Percentiles rank a stretch among this genome's conserved stretches.
Conservation (phyloP, 2,113 vertebrate genomes). For the Piprites chloris region DNA sequence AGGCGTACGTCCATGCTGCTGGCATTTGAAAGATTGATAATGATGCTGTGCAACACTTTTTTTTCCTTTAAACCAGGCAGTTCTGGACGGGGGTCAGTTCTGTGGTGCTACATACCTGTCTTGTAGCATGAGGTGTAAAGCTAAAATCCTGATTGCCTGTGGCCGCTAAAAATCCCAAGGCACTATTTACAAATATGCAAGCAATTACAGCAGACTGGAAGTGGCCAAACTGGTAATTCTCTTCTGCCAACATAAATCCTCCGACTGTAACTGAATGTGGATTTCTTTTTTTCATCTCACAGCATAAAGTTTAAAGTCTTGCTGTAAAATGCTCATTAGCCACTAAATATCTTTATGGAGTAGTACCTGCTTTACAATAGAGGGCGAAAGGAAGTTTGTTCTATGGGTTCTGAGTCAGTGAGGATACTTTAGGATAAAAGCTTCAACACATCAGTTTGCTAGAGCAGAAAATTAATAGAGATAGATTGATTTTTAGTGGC, state of each 20-base stretch:
- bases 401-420: background rate
- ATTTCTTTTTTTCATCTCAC: background rate
- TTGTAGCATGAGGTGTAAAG: background rate
- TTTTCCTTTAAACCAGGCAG: background rate
- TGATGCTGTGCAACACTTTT: background rate
- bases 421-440: background rate
- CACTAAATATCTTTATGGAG: background rate
- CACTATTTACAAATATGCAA: constrained; percentile 9
- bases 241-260: constrained; percentile 21
- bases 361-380: background rate
- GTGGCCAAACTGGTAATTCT: background rate
- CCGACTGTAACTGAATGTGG: background rate
- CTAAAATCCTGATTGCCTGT: background rate
- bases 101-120: background rate
- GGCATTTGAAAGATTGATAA: background rate
- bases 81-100: background rate
- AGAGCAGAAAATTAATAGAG: constrained; percentile 23
- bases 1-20: background rate
- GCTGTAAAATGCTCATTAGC: constrained; percentile 50
- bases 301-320: constrained; percentile 44
- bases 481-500: background rate
- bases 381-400: background rate
- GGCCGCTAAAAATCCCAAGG: background rate
- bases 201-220: background rate
- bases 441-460: background rate